Evolutionary conservation across 2,113 vertebrate genomes (phyloP), one percentile per base, ranked within the genome.

Genomic region (Corythoichthys intestinalis): DNA sequence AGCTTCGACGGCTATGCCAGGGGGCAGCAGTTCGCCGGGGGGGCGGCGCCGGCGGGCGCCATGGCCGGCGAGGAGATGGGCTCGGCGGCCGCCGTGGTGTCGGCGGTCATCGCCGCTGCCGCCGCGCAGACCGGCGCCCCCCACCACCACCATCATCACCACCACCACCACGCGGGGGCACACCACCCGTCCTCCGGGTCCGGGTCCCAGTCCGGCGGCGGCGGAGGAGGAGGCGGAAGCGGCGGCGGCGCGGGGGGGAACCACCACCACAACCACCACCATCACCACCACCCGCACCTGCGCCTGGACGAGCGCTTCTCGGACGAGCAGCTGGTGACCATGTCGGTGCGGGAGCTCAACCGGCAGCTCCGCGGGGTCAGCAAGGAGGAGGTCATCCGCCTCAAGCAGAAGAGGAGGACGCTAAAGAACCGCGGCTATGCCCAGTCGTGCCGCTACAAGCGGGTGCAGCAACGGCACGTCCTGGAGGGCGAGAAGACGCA

Each of bases 341-440:
- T 98, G 97, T 96, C 97, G 28, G 97, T 98, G 90, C 90, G 96
- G 86, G 97, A 98, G 89, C 93, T 98, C 81, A 98, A 98, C 93
- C 94, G 97, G 86, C 97, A 98, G 92, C 94, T 98, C 56, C 94
- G 97, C 79, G 97, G 97, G 84, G 93, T 98, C 89, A 99, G 96
- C 94, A 99, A 99, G 85, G 97, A 99, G 86, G 97, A 99, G 90
- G 97, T 98, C 87, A 97, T 98, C 92, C 94, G 97, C 34, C 95
- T 99, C 80, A 99, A 99, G 90, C 97, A 99, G 95, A 99, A 99
- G 94, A 93, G 97, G 92, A 94, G 97, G 91, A 99, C 97, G 89
- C 93, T 99, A 83, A 99, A 99, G 91, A 99, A 99, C 95, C 92
- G 97, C 80, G 97, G 97, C 92, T 99, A 99, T 90, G 97, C 96